Base-by-base conservation (phyloP, 2,113 vertebrate genomes). In the Enhydra lutris region DNA sequence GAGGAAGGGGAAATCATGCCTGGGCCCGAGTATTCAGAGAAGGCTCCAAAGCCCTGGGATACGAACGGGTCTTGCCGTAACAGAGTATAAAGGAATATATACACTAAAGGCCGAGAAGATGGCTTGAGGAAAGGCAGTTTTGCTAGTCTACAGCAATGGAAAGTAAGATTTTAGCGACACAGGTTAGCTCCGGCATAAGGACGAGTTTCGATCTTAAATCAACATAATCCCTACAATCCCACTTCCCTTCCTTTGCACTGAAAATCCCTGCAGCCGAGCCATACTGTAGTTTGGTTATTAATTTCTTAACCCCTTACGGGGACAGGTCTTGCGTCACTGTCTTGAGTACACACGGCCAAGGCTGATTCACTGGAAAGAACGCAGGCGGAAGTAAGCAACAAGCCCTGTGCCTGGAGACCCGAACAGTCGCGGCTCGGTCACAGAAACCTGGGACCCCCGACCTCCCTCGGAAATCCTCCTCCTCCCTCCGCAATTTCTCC, bases 11-110 rank as follows among this genome's bases (percentile, higher is more conserved):
- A 65, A 74, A 90, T 65, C 23, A n/a, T 71, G 24, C 26, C 7
- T 34, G 20, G 24, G 8, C 83, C 26, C 29, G 7, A 20, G 7
- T 31, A 61, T 39, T 73, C 65, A 55, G 9, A 57, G 34, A 55
- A 83, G n/a, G 3, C 26, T 45, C 74, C 42, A 34, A 90, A 96
- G 50, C 18, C 45, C 55, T 55, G 29, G 55, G 34, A 52, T 12
- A 57, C 2, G 29, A 52, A 26, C 18, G 21, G 24, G 61, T 2
- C 69, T 79, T 84, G 50, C 59, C 55, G 13, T 61, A 69, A 67
- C 13, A 69, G 18, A 96, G 79, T 67, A 89, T 67, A 36, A 81
- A 86, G 17, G 42, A 17, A 82, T 87, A 63, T 50, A 21, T 7
- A 57, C 55, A 21, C 20, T 74, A 57, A 17, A 50, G 34, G 23